Conservation (phyloP, 2,113 vertebrate genomes). For the Nicator chloris region DNA sequence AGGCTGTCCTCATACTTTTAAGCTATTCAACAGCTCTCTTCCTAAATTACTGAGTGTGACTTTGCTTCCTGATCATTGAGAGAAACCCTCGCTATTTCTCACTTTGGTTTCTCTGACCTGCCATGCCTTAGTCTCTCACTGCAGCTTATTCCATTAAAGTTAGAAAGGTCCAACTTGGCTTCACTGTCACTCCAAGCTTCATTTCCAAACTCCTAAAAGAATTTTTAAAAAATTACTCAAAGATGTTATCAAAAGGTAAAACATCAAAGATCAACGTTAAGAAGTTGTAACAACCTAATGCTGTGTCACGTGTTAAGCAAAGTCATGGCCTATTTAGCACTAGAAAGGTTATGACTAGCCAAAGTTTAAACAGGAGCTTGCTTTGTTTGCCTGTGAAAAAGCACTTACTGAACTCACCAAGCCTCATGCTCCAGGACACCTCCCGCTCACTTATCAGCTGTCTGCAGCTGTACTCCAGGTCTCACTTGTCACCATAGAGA, state of each 20-base stretch:
- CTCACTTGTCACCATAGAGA: neutral
- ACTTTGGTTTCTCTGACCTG: slow-evolving; percentile 24
- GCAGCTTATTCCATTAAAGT: neutral
- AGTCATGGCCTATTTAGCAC: neutral
- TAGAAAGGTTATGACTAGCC: neutral
- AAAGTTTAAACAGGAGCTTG: neutral
- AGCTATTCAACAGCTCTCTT: slow-evolving; percentile 9
- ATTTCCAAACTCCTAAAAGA: neutral
- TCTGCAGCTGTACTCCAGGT: neutral
- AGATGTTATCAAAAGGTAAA: neutral
- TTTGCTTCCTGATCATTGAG: slow-evolving; percentile 5
- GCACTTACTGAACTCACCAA: neutral
- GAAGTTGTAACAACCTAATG: neutral
- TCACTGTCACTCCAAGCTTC: neutral
- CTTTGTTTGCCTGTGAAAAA: neutral
- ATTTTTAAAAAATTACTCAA: neutral
- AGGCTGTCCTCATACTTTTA: slow-evolving; percentile 13
- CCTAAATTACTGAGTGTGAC: slow-evolving; percentile 3
- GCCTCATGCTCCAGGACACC: neutral
- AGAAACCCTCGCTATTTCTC: neutral
- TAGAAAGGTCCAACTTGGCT: neutral
- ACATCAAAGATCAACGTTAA: neutral
- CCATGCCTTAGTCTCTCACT: neutral
- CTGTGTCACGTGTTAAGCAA: neutral
- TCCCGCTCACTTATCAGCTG: slow-evolving; percentile 44